Conservation (phyloP, 2,797 vertebrate species). For the Clarias laeviceps region DNA sequence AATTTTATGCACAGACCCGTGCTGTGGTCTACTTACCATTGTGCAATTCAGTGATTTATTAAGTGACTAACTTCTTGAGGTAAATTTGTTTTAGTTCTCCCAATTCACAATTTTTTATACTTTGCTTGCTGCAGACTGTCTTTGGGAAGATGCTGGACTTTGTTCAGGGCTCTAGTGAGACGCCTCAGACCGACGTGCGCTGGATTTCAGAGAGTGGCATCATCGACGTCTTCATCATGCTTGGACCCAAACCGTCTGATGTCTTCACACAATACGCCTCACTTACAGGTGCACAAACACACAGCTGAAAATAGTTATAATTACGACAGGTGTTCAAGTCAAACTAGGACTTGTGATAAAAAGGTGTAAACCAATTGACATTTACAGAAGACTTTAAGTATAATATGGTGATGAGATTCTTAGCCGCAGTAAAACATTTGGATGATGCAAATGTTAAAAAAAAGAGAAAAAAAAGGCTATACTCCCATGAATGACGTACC, state of each 20-base stretch:
- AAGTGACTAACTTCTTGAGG: background rate
- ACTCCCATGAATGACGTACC: no score
- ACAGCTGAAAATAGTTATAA: background rate
- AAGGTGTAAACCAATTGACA: no score
- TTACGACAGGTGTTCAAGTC: no score
- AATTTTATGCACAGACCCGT: background rate
- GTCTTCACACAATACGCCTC: slow-evolving; percentile 87
- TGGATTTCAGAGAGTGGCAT: slow-evolving; percentile 96
- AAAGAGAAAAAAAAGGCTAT: no score
- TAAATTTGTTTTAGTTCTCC: background rate
- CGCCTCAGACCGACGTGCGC: slow-evolving; percentile 89
- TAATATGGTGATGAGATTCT: no score
- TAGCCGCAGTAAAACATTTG: no score
- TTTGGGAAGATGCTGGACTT: slow-evolving; percentile 83
- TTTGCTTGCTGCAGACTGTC: slow-evolving; percentile 70
- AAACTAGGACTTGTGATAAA: no score
- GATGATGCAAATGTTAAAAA: no score
- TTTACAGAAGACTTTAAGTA: no score
- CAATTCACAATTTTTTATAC: slow-evolving; percentile 3
- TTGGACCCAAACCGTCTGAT: slow-evolving; percentile 81
- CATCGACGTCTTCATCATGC: slow-evolving; percentile 87
- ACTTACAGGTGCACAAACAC: slow-evolving; percentile 80
- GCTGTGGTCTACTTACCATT: background rate
- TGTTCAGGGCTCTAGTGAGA: slow-evolving; percentile 91
- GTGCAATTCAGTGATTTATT: background rate